A percentile compares a stretch with the other conserved stretches of the same genome.
phyloP scores from a whole-genome alignment of 2,797 vertebrate species.

The Graptemys geographica region DNA sequence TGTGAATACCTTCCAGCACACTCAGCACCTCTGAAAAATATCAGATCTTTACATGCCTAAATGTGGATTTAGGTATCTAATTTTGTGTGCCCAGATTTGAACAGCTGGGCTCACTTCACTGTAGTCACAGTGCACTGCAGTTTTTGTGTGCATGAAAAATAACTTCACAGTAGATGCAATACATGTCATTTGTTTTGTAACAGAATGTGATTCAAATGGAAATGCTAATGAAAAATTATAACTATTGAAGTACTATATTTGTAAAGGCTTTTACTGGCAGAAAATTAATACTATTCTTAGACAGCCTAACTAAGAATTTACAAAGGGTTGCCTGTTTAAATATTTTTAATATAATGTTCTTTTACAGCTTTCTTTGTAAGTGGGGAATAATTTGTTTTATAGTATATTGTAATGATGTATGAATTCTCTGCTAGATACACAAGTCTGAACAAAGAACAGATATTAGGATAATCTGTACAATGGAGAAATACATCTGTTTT shows the following conservation, averaged over 20 bases:
- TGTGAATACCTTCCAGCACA: background rate
- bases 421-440: background rate
- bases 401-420: background rate
- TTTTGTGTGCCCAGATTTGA: background rate
- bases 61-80: background rate
- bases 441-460: background rate
- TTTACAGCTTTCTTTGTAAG: background rate
- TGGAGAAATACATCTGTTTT: background rate
- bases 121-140: background rate
- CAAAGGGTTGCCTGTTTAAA: background rate
- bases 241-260: background rate
- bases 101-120: background rate
- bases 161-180: rapidly evolving
- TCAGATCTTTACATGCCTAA: background rate
- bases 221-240: background rate
- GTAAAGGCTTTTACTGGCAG: background rate
- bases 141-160: background rate
- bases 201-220: background rate
- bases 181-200: background rate
- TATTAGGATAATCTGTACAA: background rate
- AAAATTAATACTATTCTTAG: background rate
- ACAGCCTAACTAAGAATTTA: background rate
- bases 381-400: background rate
- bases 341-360: background rate
- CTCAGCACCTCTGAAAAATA: background rate